Percentiles rank a stretch among this genome's conserved stretches.
Conservation (phyloP, 1,140 invertebrate species). For the Sycophaga agraensis region DNA sequence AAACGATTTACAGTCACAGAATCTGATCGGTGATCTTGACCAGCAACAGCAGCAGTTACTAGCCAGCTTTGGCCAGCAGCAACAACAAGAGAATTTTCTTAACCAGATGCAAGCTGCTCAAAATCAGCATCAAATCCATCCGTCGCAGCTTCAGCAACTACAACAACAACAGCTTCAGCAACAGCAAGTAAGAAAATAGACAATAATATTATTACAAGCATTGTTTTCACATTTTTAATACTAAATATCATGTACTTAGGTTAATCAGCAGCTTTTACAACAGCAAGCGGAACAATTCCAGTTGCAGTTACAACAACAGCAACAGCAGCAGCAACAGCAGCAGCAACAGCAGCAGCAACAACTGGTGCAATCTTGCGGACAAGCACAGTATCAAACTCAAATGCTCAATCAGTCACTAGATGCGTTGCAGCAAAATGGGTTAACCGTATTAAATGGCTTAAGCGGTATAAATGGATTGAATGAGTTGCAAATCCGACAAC, state of each 20-base stretch:
- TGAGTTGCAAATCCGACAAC: constrained; percentile 42
- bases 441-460: constrained; percentile 42
- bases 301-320: constrained; percentile 47
- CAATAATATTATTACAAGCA: too few species aligned
- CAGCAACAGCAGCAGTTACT: constrained; percentile 44
- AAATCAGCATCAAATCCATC: constrained; percentile 43
- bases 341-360: constrained; percentile 45
- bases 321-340: constrained; percentile 45
- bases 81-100: constrained; percentile 42
- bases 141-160: constrained; percentile 44
- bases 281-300: constrained; percentile 48
- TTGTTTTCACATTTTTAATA: too few species aligned
- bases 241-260: constrained; percentile 1
- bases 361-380: constrained; percentile 45
- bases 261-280: constrained; percentile 45
- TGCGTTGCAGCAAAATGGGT: constrained; percentile 42
- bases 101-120: constrained; percentile 47
- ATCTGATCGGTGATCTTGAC: constrained; percentile 43
- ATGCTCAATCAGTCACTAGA: constrained; percentile 43
- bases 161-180: constrained; percentile 37
- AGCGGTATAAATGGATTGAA: constrained; percentile 47
- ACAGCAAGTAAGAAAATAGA: constrained; percentile 31
- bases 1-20: constrained; percentile 45
- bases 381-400: constrained; percentile 46
- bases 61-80: constrained; percentile 48